Base-by-base conservation (phyloP, 2,113 vertebrate genomes). In the Trachemys scripta region DNA sequence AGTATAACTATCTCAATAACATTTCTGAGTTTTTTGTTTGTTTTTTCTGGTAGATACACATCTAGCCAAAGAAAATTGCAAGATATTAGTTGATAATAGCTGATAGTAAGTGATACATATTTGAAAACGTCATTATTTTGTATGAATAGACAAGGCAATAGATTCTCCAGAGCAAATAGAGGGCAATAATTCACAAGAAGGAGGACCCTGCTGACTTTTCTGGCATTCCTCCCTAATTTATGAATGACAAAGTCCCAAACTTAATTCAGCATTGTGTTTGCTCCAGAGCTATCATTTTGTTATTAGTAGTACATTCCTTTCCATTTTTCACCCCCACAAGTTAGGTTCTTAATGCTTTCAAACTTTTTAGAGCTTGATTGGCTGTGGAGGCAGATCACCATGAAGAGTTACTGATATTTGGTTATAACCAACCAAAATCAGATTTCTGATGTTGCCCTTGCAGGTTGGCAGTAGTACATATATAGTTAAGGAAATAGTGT, bases 301-400 rank as follows among this genome's bases (percentile, higher is more conserved):
- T 45, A 3, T 25, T 27, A 47, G 10, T 76, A 7, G 22, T 45
- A 76, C 5, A 76, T 76, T 54, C 42, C 65, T 38, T n/a, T 72
- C 22, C n/a, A 38, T 38, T 19, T 9, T 8, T 20, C 35, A 9
- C 17, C 19, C 16, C 17, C 35, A 6, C n/a, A 85, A 92, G 1
- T 4, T 17, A 2, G 0, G 1, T 85, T 87, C 5, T 85, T 87
- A 62, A 10, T 2, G 20, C 10, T 80, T 82, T 0, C 0, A 45
- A 80, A 72, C 3, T 22, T 53, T 31, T 45, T 45, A 53, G 3
- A 42, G 10, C 2, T 81, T 92, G 1, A 47, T 84, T 93, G 88
- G 25, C 78, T 38, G 2, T 3, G 1, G 9, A 78, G 2, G 0
- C 3, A 84, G 4, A 5, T 86, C 5, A 59, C 25, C 54, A 85